Conservation (phyloP, 2,113 vertebrate species). For the Macrotis lagotis region DNA sequence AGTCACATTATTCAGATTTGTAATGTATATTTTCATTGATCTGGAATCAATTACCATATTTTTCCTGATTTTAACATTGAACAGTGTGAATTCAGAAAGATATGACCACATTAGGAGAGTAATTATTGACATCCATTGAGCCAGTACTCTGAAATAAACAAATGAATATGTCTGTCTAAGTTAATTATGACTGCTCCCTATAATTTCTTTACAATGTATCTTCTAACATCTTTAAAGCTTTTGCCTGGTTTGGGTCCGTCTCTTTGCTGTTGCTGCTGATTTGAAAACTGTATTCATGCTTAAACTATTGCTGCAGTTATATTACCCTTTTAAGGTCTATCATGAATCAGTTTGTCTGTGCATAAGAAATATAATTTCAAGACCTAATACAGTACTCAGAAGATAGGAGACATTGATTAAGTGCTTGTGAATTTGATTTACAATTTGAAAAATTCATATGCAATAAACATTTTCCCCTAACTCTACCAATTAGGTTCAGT, state of each 20-base stretch:
- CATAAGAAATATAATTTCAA: constrained; percentile 43
- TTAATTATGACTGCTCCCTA: not conserved
- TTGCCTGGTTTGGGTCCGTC: constrained; percentile 51
- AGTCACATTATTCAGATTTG: not conserved
- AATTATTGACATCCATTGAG: not conserved
- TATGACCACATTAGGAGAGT: not conserved
- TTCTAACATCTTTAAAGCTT: constrained; percentile 38
- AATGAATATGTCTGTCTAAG: constrained; percentile 45
- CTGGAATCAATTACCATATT: not conserved
- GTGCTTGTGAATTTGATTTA: not conserved
- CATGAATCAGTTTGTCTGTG: constrained; percentile 57
- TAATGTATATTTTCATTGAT: not conserved
- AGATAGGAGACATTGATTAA: not conserved
- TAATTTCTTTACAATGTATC: constrained; percentile 17
- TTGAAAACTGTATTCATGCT: constrained; percentile 16
- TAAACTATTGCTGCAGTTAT: not conserved
- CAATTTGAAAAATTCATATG: constrained; percentile 34
- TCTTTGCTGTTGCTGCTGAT: constrained; percentile 55
- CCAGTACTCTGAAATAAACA: not conserved
- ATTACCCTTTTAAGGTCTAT: not conserved
- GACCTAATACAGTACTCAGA: not conserved
- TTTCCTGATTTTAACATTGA: not conserved
- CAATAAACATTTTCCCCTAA: constrained; percentile 31
- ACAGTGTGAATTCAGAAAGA: not conserved
- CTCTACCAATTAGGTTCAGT: not conserved